Percentiles rank a stretch among this genome's conserved stretches.
Conservation (phyloP, 2,888 invertebrate species). For the Reticulitermes lucifugus region DNA sequence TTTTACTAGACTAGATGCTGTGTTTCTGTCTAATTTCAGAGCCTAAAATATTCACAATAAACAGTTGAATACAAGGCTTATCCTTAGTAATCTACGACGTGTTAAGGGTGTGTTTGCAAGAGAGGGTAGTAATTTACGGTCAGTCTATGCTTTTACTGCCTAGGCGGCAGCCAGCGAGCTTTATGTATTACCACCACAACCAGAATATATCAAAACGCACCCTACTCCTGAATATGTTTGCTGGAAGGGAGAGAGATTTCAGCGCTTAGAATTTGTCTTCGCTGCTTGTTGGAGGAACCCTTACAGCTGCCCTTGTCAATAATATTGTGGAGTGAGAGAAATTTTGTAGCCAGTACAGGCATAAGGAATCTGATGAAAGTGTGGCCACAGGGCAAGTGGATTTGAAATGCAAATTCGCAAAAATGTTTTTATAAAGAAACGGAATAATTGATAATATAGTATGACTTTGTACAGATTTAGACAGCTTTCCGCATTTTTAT, state of each 20-base stretch:
- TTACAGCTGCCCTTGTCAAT: background rate
- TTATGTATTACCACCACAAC: constrained; percentile 38
- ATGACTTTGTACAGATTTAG: too few relatives aligned
- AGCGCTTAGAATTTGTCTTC: background rate
- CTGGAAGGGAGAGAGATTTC: background rate
- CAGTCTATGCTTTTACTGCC: constrained; percentile 20
- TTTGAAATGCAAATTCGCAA: too few relatives aligned
- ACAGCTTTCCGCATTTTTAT: too few relatives aligned
- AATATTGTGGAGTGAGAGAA: background rate
- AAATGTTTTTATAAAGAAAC: too few relatives aligned
- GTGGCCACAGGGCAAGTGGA: too few relatives aligned
- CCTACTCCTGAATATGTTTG: constrained; percentile 3
- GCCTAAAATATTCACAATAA: constrained; percentile 29
- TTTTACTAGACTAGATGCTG: background rate
- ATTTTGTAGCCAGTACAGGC: too few relatives aligned
- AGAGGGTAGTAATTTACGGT: constrained; percentile 26
- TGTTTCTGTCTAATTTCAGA: constrained; percentile 19
- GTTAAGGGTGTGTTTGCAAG: background rate
- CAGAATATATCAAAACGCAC: constrained; percentile 27
- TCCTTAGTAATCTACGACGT: background rate
- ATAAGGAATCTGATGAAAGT: too few relatives aligned
- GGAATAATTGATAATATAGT: too few relatives aligned
- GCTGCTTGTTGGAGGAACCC: background rate
- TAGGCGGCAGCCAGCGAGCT: constrained; percentile 10
- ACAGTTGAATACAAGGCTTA: background rate